phyloP scores from a whole-genome alignment of 2,888 invertebrate species.

The Morpho helenor region DNA sequence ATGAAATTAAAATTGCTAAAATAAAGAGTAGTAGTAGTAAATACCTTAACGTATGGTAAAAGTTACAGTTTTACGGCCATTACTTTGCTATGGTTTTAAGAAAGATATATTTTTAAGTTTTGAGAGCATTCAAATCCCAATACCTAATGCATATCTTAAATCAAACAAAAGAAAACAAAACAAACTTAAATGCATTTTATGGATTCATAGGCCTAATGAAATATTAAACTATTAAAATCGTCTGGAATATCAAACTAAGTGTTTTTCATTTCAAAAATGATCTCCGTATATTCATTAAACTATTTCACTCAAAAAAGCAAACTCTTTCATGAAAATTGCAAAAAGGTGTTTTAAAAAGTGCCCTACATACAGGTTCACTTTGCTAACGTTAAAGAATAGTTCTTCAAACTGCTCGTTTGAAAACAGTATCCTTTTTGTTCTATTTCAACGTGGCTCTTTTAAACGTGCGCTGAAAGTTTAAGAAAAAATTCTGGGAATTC shows the following conservation, averaged over 20 bases:
- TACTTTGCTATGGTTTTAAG: no score
- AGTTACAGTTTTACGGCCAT: no score
- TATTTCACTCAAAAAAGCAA: conserved; percentile 20
- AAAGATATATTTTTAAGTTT: no score
- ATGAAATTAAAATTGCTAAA: no score
- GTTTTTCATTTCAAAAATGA: neutral
- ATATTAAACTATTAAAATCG: no score
- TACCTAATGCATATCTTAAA: no score
- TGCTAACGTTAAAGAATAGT: conserved; percentile 15
- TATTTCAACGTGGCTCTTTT: neutral
- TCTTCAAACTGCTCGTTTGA: conserved; percentile 7
- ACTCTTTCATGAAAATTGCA: conserved; percentile 12
- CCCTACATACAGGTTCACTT: conserved; percentile 17
- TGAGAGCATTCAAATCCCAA: no score
- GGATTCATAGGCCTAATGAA: no score
- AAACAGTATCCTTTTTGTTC: conserved; percentile 3
- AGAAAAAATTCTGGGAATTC: neutral
- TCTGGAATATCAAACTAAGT: neutral
- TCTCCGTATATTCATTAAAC: conserved; percentile 12
- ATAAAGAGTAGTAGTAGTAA: no score
- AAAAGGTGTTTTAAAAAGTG: conserved; percentile 11
- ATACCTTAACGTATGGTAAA: no score
- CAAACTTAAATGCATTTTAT: no score
- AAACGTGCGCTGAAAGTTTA: neutral
- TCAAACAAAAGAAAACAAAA: no score